phyloP scores from a whole-genome alignment of 2,113 vertebrate species.

The Cololabis saira region DNA sequence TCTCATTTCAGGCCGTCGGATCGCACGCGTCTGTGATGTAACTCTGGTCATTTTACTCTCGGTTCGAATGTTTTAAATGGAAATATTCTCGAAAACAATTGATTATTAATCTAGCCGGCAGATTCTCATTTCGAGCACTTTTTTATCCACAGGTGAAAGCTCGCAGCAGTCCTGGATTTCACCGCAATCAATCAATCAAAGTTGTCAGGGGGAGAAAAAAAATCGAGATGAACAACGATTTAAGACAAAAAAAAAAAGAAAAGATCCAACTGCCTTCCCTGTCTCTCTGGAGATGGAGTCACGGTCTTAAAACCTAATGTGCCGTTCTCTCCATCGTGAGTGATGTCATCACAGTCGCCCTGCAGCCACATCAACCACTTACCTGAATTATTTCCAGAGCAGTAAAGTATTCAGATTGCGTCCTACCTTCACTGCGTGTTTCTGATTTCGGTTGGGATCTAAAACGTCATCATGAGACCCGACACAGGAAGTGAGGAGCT shows the following conservation, averaged over 20 bases:
- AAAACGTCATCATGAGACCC: conserved; percentile 11
- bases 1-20: no score
- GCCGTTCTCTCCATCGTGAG: background rate
- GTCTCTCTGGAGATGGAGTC: background rate
- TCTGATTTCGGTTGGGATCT: no score
- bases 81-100: conserved; percentile 5
- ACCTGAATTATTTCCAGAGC: no score
- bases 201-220: conserved; percentile 17
- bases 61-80: conserved; percentile 7
- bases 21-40: background rate
- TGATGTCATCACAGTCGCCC: conserved; percentile 1
- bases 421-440: no score
- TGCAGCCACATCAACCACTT: background rate
- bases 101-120: conserved; percentile 14
- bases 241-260: background rate
- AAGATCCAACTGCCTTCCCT: conserved; percentile 2
- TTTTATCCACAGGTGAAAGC: conserved; percentile 58
- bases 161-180: conserved; percentile 22
- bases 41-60: background rate
- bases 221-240: conserved; percentile 32
- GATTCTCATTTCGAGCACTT: conserved; percentile 40
- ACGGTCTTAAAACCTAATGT: background rate
- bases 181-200: conserved; percentile 57
- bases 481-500: conserved; percentile 43
- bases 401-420: no score